These are phyloP conservation scores for Schizopygopsis pylzovi DNA, from an alignment of 2,797 vertebrate genomes.

Conservation along the genomic window DNA sequence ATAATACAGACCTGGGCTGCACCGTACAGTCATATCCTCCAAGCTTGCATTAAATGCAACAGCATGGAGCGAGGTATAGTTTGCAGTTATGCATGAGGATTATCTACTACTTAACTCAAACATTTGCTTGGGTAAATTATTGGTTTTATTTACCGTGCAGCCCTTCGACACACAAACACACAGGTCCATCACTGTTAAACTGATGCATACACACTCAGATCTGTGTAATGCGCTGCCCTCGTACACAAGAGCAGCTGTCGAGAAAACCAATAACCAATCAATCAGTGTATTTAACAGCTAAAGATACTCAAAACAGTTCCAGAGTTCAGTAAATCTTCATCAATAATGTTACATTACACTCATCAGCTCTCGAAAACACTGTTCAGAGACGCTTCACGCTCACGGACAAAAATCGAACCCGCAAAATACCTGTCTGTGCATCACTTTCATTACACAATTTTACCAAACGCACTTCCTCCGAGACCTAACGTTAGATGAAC, in stretches of 20 bases:
- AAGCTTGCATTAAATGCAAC: not conserved
- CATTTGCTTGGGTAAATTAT: no score
- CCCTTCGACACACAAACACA: constrained; percentile 54
- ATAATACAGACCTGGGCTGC: constrained; percentile 28
- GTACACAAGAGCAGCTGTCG: constrained; percentile 69
- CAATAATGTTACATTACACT: not conserved
- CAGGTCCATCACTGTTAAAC: constrained; percentile 60
- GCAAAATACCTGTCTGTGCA: not conserved
- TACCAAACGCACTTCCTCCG: not conserved
- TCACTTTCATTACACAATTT: not conserved
- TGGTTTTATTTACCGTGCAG: constrained; percentile 3
- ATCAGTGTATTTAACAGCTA: constrained; percentile 43
- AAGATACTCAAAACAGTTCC: not conserved
- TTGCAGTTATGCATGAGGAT: not conserved
- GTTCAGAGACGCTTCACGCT: not conserved
- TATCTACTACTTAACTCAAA: not conserved
- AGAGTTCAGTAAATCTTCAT: not conserved
- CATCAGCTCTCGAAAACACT: not conserved
- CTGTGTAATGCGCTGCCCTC: constrained; percentile 63
- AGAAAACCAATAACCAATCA: constrained; percentile 71
- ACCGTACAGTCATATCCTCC: not conserved
- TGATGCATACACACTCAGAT: constrained; percentile 67
- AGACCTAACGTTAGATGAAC: not conserved
- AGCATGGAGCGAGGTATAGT: no score
- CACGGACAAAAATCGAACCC: not conserved